Evolutionary conservation across 1,140 invertebrate species (phyloP), one percentile per base, ranked within the genome.

Genomic region (Venustaconcha ellipsiformis): DNA sequence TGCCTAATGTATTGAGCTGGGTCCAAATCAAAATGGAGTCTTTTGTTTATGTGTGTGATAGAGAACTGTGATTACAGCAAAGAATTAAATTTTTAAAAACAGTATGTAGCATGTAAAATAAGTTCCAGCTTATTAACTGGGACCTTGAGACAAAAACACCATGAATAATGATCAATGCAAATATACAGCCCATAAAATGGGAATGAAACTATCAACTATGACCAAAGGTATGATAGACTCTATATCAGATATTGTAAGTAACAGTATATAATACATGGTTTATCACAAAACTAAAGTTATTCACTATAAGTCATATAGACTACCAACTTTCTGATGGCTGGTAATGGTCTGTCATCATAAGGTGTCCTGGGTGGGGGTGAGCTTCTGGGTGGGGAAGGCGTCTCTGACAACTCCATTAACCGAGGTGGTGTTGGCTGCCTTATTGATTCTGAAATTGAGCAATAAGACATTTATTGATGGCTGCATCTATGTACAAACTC

Each of bases 311-410:
- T 48, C 11, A 48, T 48, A 37, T 14, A 57, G 18, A 60, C n/a
- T 59, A 80, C 72, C 74, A 77, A 86, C 83, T 73, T 83, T 81
- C 84, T 88, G 23, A 80, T 74, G 20, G 95, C 94, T 48, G 95
- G 95, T 78, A 96, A 92, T 0, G 94, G 92, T 75, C 95, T 91
- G 83, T 97, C 95, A 85, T 96, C 96, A 85, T 96, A 96, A 60
- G 95, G 88, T 20, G 88, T 88, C 14, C 88, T 80, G 0, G 78
- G 76, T 56, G 80, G 75, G 20, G 80, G 81, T 57, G 82, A 72
- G 23, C 37, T 11, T 48, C 37, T 48, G 37, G 82, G 82, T 18
- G 83, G 83, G 8, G 81, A 82, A 18, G 80, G 78, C 5, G 69
- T 57, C 8, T 65, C 70, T 15, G 76, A 70, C 8, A 79, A 18